Evolutionary conservation across 2,797 vertebrate species (phyloP), one percentile per base, ranked within the genome.

Genomic region (Anolis apletophallus): DNA sequence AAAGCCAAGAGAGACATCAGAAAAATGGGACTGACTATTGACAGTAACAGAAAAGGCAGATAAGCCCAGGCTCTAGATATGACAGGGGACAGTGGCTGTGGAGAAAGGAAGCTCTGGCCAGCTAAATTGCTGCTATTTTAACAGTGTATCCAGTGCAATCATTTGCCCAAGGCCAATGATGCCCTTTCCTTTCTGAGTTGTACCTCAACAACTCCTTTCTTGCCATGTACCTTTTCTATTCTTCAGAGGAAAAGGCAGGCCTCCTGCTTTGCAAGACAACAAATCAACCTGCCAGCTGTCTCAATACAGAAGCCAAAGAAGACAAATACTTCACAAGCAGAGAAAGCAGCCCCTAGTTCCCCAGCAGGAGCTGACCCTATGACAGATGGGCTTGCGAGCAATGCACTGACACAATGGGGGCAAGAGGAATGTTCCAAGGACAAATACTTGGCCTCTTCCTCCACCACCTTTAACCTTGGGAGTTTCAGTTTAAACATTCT

Each of bases 281-380:
- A 93, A 91, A 94, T 95, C 90, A 90, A 93, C 91, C 88, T 95
- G 95, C 94, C 96, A 96, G 91, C 69, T 87, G 87, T 87, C 85
- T 94, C 87, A 89, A 93, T 52, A 81, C 91, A 72, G 76, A 91
- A 29, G 88, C 93, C 88, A 3, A 80, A 89, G 87, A 95, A 95
- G 95, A 96, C 92, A 95, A 96, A 96, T 96, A 91, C 87, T 87
- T 80, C 71, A 67, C 80, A 57, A 55, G 89, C 90, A 85, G 46
- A 34, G 93, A 90, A 90, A 94, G 91, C 87, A 90, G 92, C 94
- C 90, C 92, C 93, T 0, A 26, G 86, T 68, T 90, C 89, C 93
- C 81, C 0, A 10, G 92, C 93, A 95, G 94, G 94, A 94, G 50
- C 91, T 89, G 91, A 90, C 93, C 29, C 8, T 0, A 11, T 95